Evolutionary conservation across 2,888 invertebrate genomes (phyloP), one percentile per base, ranked within the genome.

Genomic region (Ctenicera cuprea): DNA sequence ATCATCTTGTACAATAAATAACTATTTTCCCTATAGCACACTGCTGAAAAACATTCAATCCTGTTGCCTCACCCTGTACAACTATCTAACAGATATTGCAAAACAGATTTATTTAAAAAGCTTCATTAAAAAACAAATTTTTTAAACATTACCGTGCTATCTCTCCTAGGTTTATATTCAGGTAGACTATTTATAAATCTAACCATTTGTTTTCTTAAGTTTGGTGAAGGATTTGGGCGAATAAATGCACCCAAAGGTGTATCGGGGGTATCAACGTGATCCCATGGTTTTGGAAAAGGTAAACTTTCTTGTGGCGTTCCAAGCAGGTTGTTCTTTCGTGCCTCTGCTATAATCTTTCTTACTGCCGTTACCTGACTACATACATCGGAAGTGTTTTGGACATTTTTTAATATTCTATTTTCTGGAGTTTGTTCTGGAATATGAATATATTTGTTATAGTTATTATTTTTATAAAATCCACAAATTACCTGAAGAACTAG

Each of bases 201-300:
- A 20, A 87, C 82, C 86, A 88, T 88, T 18, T 84, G 85, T 81
- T 91, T 91, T 69, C 88, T 85, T 1, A 89, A 87, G 8, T 84
- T 83, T 0, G 89, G 88, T 0, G 90, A 88, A 2, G 90, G 90
- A 83, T 89, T 86, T 0, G 88, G 84, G 30, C 83, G 83, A 43
- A 89, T 86, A 67, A 88, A 85, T 38, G 87, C 86, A 1, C 90
- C 91, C 70, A 89, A 88, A 0, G 91, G 91, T 8, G 90, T 89
- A 0, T 89, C 89, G 0, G 91, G 91, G 0, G 91, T 91, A 12
- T 87, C 84, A 2, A 89, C 83, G 59, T 88, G 85, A 75, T 75
- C 71, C 63, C 72, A 74, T 11, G 76, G 84, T 69, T 82, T 80
- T 4, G 88, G 87, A 12, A 88, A 87, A 67, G 84, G 85, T 26